Conservation (phyloP, 2,797 vertebrate species). For the Spatula clypeata region DNA sequence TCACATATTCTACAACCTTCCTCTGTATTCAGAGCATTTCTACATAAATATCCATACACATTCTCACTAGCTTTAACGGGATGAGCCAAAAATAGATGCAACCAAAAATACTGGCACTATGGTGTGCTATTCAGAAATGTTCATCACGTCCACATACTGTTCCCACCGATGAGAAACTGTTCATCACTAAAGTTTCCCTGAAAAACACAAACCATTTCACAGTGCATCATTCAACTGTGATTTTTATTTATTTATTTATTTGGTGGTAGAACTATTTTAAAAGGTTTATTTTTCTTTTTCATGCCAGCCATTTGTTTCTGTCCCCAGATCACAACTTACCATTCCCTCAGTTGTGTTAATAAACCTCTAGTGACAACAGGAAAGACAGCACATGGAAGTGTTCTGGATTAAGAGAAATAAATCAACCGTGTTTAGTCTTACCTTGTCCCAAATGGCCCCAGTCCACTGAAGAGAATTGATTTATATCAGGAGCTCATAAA, state of each 20-base stretch:
- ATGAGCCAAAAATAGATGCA: not conserved
- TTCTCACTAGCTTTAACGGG: not conserved
- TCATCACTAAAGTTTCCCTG: not conserved
- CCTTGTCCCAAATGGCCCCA: not conserved
- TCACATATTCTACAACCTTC: not conserved
- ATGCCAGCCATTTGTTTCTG: not conserved
- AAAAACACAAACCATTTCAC: not conserved
- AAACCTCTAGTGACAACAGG: not conserved
- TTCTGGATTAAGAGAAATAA: not conserved
- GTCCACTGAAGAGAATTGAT: not conserved
- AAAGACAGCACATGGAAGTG: not conserved
- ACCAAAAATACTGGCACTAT: not conserved
- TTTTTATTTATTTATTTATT: not conserved
- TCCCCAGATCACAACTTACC: not conserved
- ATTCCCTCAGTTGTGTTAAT: not conserved
- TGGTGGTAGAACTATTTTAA: not conserved
- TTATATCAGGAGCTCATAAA: not conserved
- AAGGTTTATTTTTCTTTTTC: not conserved
- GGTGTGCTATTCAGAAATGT: fast-evolving
- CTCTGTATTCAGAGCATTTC: not conserved
- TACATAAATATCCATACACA: not conserved
- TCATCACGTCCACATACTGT: not conserved
- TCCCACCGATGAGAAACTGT: not conserved
- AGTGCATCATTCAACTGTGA: not conserved
- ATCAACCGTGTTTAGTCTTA: not conserved